Percentiles rank a stretch among this genome's conserved stretches.
Evolutionary conservation across 2,797 vertebrate species (phyloP).

Genomic region (Myiotriccus ornatus): DNA sequence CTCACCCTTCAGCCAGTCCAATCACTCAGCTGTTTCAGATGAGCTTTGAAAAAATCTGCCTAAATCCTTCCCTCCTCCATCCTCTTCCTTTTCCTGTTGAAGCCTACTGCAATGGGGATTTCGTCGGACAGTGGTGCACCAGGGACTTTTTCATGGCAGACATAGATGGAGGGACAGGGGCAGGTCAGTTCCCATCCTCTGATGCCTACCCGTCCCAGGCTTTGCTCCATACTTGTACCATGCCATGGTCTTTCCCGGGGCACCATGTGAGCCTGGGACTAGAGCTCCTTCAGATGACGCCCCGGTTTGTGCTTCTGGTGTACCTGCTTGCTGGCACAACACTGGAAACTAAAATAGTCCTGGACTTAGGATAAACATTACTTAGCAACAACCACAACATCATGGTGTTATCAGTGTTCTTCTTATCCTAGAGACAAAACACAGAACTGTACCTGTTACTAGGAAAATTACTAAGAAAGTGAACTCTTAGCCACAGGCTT

Average conservation of each 20-base stretch:
- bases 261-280: neutral
- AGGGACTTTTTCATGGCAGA: neutral
- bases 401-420: neutral
- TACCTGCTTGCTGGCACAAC: neutral
- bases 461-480: neutral
- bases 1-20: neutral
- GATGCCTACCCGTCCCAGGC: neutral
- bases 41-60: neutral
- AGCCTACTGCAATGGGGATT: neutral
- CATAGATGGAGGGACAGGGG: neutral
- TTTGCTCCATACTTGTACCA: neutral
- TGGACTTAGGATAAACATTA: neutral
- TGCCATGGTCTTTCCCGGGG: neutral
- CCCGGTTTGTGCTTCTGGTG: neutral
- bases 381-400: neutral
- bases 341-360: neutral
- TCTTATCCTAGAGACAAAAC: neutral
- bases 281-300: neutral
- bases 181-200: neutral
- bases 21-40: neutral
- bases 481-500: neutral
- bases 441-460: neutral
- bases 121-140: rapidly evolving
- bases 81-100: neutral
- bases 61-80: neutral